Conservation (phyloP, 2,113 vertebrate species). For the Scatophagus argus region DNA sequence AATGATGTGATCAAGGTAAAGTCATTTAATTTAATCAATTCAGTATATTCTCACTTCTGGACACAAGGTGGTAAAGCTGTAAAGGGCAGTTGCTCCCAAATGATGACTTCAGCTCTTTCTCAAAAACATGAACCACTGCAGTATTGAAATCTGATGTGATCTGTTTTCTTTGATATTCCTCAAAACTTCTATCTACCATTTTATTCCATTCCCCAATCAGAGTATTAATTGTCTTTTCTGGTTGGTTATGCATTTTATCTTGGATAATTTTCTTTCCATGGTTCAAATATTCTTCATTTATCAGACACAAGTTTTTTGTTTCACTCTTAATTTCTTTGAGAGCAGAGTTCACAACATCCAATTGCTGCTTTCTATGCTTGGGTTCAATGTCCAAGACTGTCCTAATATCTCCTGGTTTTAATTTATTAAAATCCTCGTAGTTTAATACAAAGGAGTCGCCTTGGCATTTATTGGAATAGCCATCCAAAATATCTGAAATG, state of each 20-base stretch:
- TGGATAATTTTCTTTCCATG: not conserved
- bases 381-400: accelerated
- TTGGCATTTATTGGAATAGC: no score
- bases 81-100: not conserved
- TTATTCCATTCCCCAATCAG: not conserved
- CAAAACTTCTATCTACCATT: not conserved
- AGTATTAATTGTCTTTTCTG: no score
- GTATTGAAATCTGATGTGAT: not conserved
- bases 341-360: accelerated
- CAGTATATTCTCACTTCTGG: no score
- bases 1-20: not conserved
- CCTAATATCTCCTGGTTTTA: accelerated
- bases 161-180: not conserved
- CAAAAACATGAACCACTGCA: not conserved
- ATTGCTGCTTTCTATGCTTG: accelerated
- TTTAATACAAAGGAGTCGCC: not conserved
- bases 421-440: accelerated
- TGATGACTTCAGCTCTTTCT: accelerated
- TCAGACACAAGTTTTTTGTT: no score
- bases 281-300: not conserved
- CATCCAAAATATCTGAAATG: accelerated
- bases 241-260: not conserved
- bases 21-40: no score
- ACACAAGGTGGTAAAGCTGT: not conserved
- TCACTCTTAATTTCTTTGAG: accelerated